phyloP scores from a whole-genome alignment of 2,113 vertebrate species.

The Phyllostomus discolor region DNA sequence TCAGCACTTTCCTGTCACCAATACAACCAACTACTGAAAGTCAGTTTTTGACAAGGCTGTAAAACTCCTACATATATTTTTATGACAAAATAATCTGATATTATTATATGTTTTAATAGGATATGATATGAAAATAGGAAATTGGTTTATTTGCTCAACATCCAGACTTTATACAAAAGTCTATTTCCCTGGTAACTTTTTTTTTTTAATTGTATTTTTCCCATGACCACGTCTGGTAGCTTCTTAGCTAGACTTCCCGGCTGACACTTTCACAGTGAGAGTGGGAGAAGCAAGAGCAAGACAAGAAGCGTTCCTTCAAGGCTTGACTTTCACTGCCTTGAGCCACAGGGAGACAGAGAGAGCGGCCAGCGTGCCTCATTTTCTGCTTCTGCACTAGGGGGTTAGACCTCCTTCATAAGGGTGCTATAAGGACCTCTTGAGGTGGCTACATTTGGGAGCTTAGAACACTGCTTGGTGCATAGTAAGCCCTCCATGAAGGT shows the following conservation, averaged over 20 bases:
- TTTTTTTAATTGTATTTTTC: too few relatives aligned
- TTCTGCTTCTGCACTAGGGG: background rate
- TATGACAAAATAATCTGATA: background rate
- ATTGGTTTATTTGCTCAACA: background rate
- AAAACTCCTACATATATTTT: background rate
- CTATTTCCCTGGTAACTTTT: background rate
- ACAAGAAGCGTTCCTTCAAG: background rate
- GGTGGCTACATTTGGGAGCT: accelerated
- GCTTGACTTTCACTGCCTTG: background rate
- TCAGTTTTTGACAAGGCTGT: background rate
- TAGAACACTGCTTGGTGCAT: background rate
- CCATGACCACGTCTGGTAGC: background rate
- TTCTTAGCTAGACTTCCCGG: background rate
- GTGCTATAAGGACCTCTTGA: background rate
- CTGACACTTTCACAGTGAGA: background rate
- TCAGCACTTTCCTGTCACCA: background rate
- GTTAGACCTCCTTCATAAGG: background rate
- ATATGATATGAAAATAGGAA: background rate
- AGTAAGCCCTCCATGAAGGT: background rate
- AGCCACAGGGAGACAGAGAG: background rate
- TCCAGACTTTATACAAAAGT: background rate
- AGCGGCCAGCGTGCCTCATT: background rate
- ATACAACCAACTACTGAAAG: background rate
- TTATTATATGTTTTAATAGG: background rate
- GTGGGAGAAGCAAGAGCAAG: background rate